A percentile compares a stretch with the other conserved stretches of the same genome.
These are phyloP conservation scores for Pygocentrus nattereri DNA, from an alignment of 2,797 vertebrate genomes.

Conservation along the genomic window DNA sequence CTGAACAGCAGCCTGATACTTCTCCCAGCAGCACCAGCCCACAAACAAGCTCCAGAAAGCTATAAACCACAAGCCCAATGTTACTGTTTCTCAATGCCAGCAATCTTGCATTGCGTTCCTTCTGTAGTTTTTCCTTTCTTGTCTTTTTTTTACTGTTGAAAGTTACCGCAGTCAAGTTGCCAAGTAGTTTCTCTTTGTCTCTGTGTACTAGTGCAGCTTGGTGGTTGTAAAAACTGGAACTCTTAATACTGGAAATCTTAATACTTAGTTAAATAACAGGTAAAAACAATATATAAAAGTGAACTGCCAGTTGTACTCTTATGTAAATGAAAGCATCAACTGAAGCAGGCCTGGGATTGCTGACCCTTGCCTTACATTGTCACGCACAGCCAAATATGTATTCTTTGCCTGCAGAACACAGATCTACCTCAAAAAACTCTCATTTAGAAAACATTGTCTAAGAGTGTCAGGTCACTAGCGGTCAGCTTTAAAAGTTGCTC, in stretches of 20 bases:
- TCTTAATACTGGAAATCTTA: no score
- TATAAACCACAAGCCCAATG: constrained; percentile 6
- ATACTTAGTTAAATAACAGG: no score
- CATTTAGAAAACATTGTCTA: neutral
- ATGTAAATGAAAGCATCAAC: no score
- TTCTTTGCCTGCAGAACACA: neutral
- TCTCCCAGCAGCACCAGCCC: constrained; percentile 35
- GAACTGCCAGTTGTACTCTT: no score
- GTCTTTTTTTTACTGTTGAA: neutral
- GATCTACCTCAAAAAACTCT: neutral
- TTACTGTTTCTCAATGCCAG: neutral
- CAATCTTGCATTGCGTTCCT: neutral
- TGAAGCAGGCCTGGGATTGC: neutral
- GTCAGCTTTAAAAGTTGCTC: constrained; percentile 12
- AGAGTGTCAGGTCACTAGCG: neutral
- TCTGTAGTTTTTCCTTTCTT: neutral
- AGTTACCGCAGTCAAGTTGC: neutral
- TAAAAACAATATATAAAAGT: no score
- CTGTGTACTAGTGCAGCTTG: neutral
- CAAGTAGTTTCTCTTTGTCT: constrained; percentile 1
- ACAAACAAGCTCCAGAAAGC: constrained; percentile 45
- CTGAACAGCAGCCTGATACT: constrained; percentile 33
- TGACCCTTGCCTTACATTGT: neutral
- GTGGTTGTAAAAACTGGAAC: no score
- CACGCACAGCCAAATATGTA: constrained; percentile 14